Conservation (phyloP, 2,797 vertebrate species). For the Brachyalestes nurse region DNA sequence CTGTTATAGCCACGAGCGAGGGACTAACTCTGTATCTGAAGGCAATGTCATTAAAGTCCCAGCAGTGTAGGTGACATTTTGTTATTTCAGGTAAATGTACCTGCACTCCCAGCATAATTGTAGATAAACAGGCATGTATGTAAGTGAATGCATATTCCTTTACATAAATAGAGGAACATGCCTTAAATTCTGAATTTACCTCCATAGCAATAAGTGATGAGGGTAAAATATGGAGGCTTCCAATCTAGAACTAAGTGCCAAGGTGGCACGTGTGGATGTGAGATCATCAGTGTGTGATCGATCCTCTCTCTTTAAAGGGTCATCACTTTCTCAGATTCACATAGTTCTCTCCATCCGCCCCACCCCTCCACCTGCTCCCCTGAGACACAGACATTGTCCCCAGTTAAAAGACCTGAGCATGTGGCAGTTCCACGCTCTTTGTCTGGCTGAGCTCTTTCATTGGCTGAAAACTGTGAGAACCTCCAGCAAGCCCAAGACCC, state of each 20-base stretch:
- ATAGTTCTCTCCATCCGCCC: slow-evolving; percentile 41
- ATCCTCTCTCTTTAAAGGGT: slow-evolving; percentile 47
- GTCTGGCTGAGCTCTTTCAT: slow-evolving; percentile 73
- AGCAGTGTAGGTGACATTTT: too few species aligned
- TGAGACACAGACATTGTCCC: slow-evolving; percentile 20
- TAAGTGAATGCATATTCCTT: not conserved
- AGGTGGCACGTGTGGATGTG: slow-evolving; percentile 39
- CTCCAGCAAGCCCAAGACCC: slow-evolving; percentile 74
- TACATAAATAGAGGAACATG: not conserved
- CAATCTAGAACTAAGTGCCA: not conserved
- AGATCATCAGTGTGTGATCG: slow-evolving; percentile 53
- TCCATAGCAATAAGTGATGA: not conserved
- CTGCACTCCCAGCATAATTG: too few species aligned
- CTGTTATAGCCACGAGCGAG: too few species aligned
- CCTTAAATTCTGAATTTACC: not conserved
- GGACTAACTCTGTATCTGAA: too few species aligned
- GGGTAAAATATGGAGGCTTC: not conserved
- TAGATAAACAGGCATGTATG: too few species aligned
- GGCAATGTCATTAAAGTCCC: too few species aligned
- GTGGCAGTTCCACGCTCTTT: slow-evolving; percentile 62
- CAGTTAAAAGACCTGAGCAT: slow-evolving; percentile 54
- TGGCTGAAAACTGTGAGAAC: slow-evolving; percentile 90
- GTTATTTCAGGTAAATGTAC: too few species aligned
- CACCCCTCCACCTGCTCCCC: slow-evolving; percentile 41
- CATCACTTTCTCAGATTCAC: slow-evolving; percentile 58